Percentiles rank a stretch among this genome's conserved stretches.
These are phyloP conservation scores for Meloidogyne floridensis DNA, from an alignment of 1,140 invertebrate species.

Conservation along the genomic window DNA sequence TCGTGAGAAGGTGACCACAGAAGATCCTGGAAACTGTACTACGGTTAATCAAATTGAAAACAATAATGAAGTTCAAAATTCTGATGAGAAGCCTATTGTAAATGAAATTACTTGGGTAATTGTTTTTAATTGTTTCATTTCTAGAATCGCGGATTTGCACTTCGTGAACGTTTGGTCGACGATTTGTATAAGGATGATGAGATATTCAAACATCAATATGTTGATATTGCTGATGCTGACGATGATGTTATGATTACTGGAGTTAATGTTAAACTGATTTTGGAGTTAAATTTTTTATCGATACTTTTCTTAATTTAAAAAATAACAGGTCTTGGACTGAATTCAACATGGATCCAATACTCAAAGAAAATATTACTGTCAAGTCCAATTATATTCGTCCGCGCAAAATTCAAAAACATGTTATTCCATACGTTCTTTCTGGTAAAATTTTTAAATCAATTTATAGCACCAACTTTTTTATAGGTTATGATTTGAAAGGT, in stretches of 20 bases:
- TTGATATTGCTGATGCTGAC: slow-evolving; percentile 27
- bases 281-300: slow-evolving; percentile 3
- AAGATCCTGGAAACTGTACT: too few relatives aligned
- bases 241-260: slow-evolving; percentile 35
- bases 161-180: slow-evolving; percentile 9
- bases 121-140: too few relatives aligned
- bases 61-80: too few relatives aligned
- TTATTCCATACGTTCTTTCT: slow-evolving; percentile 40
- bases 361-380: slow-evolving; percentile 26
- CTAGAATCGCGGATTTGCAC: too few relatives aligned
- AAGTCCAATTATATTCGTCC: slow-evolving; percentile 42
- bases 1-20: too few relatives aligned
- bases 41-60: too few relatives aligned
- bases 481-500: slow-evolving; percentile 36
- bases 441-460: slow-evolving; percentile 20
- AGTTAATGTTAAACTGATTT: slow-evolving; percentile 24
- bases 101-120: too few relatives aligned
- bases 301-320: not conserved
- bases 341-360: slow-evolving; percentile 19
- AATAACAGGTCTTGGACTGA: slow-evolving; percentile 26
- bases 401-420: slow-evolving; percentile 37
- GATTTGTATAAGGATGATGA: slow-evolving; percentile 36
- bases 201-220: slow-evolving; percentile 20
- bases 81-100: too few relatives aligned
- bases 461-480: not conserved